Evolutionary conservation across 1,140 invertebrate genomes (phyloP).

Genomic region (Cydia strobilella): DNA sequence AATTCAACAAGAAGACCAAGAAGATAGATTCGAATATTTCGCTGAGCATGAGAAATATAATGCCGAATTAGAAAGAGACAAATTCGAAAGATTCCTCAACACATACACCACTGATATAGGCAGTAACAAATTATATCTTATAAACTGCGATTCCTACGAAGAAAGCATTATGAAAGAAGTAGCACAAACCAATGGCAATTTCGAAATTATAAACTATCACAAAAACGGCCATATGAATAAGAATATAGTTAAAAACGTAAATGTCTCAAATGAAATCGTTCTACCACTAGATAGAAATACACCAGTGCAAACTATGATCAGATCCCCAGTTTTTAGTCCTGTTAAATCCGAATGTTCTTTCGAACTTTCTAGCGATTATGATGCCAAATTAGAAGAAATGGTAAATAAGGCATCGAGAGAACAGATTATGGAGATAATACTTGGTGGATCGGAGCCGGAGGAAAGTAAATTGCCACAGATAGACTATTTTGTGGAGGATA

Average conservation of each 20-base stretch:
- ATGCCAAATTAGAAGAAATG: constrained; percentile 72
- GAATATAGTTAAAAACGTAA: constrained; percentile 61
- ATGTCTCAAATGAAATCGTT: constrained; percentile 57
- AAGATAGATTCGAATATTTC: constrained; percentile 58
- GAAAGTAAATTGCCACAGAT: constrained; percentile 65
- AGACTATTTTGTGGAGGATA: constrained; percentile 62
- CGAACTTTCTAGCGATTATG: constrained; percentile 66
- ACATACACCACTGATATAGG: constrained; percentile 38
- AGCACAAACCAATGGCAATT: constrained; percentile 51
- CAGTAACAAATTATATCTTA: constrained; percentile 58
- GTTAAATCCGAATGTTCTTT: constrained; percentile 72
- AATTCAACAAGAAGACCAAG: constrained; percentile 24
- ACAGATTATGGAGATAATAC: constrained; percentile 74
- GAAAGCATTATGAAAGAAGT: constrained; percentile 63
- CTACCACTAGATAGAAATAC: constrained; percentile 54
- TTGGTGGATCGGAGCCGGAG: constrained; percentile 57
- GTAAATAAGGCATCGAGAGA: constrained; percentile 68
- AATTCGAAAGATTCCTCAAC: constrained; percentile 58
- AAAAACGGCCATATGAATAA: constrained; percentile 59
- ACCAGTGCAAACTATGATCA: constrained; percentile 25
- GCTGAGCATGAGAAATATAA: constrained; percentile 61
- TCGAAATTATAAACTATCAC: constrained; percentile 62
- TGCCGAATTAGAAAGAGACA: constrained; percentile 59
- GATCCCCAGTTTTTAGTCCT: constrained; percentile 62
- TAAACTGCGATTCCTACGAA: constrained; percentile 71